Evolutionary conservation across 2,797 vertebrate genomes (phyloP), one percentile per base, ranked within the genome.

Genomic region (Mormyrus proboscirostris): DNA sequence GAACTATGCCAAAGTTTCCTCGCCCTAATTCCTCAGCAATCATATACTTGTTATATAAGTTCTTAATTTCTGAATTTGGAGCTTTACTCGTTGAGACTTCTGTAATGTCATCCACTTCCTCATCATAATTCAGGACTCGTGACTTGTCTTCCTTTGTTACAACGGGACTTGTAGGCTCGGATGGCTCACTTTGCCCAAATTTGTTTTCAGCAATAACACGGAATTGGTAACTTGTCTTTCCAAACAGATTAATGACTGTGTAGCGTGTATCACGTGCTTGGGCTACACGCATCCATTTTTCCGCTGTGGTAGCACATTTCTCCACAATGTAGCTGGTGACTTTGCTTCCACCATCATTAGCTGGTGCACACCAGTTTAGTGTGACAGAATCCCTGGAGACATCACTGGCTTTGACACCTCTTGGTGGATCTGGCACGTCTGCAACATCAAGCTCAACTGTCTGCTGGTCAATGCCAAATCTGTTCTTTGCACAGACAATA

Each of bases 401-500:
- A 0, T 99, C 98, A 88, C 96, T 98, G 89, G 97, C 97, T 95
- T 97, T 98, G 91, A 99, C 89, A 88, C 98, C 97, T 94, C 98
- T 97, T 90, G 99, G 98, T 94, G 97, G 95, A 94, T 99, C 99
- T 89, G 99, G 99, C 57, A 99, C 98, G 89, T 99, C 99, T 5
- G 98, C 99, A 82, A 99, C 99, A 92, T 99, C 98, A 90, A 99
- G 93, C 93, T 99, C 99, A 89, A 99, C 97, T 38, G 98, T 99
- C 95, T 99, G 98, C 90, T 99, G 99, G 93, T 99, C 99, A 0
- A 99, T 99, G 92, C 99, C 99, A 94, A 99, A 99, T 94, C 99
- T 97, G 94, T 99, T 99, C 95, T 99, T 99, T 89, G 99, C 99
- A 95, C 99, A 99, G 92, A 99, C 98, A 12, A 99, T 97, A 93